Evolutionary conservation across 2,113 vertebrate genomes (phyloP), one percentile per base, ranked within the genome.

Genomic region (Colinus virginianus): DNA sequence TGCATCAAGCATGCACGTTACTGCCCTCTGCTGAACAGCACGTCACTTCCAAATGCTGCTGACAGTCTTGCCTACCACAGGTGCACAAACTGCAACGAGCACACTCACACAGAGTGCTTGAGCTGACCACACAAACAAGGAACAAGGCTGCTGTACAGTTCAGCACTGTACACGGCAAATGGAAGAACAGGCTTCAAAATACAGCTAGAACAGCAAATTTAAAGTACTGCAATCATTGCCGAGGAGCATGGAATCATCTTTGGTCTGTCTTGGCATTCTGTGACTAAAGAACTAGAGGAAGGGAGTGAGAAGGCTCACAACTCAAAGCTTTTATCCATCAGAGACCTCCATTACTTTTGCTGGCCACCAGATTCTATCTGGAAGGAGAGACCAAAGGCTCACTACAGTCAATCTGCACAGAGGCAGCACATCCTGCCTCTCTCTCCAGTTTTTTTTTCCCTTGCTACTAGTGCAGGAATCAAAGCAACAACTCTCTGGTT

Each of bases 1-100:
- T 1, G 15, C 2, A 1, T 28, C 2, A 6, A 23, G 43, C 8
- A 2, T 0, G 1, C 3, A 5, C 3, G 4, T 17, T 26, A 20
- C 14, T 53, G 72, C 40, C 34, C 51, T 34, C 71, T 56, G 87
- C 77, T 55, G 90, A 46, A 49, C 46, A 32, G 30, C 34, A 45
- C 56, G 40, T 11, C 12, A 0, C 46, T 36, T 28, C 76, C 46
- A 4, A 28, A 28, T 22, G 0, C 26, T 16, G 21, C 90, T 40
- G 22, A 5, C 14, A 25, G 56, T 8, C 10, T 25, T 38, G 23
- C 17, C n/a, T 26, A n/a, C 42, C 49, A 11, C 21, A 34, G 16
- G 13, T 4, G 13, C 45, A 64, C 53, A 53, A 42, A 81, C 0
- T 7, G 53, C 55, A 78, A 61, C 2, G 19, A 18, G 23, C 7